These are phyloP conservation scores for Cinclus mexicanus DNA, from an alignment of 2,113 vertebrate genomes.

Conservation along the genomic window DNA sequence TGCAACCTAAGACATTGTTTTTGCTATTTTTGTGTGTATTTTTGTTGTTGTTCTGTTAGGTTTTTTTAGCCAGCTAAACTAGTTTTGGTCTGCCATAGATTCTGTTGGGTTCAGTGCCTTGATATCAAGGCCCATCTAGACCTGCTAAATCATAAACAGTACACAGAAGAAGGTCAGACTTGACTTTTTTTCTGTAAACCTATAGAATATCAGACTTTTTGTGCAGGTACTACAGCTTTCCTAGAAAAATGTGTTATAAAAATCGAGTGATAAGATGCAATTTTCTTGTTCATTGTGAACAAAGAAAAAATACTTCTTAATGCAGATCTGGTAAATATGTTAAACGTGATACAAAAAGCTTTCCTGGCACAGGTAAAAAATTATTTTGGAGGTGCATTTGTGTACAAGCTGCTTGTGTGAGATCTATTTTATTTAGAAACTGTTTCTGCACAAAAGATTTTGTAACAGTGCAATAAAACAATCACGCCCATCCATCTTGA, in stretches of 20 bases:
- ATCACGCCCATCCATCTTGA: not conserved
- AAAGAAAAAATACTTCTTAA: not conserved
- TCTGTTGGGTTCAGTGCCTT: not conserved
- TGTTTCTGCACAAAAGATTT: constrained; percentile 17
- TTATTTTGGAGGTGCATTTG: not conserved
- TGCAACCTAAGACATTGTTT: not conserved
- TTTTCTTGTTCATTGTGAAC: not conserved
- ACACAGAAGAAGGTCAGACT: not conserved
- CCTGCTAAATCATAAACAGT: not conserved
- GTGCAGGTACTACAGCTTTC: not conserved
- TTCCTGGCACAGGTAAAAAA: not conserved
- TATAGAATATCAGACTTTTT: not conserved
- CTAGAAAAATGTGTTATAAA: not conserved
- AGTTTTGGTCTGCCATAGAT: not conserved
- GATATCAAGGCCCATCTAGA: not conserved
- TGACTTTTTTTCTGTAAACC: not conserved
- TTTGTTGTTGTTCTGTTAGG: not conserved
- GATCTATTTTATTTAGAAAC: constrained; percentile 22
- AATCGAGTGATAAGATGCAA: not conserved
- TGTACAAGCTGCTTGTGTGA: not conserved
- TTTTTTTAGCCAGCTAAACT: not conserved
- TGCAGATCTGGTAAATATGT: not conserved
- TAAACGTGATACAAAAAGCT: not conserved
- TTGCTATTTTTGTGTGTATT: not conserved
- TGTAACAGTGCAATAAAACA: constrained; percentile 7